phyloP scores from a whole-genome alignment of 2,797 vertebrate species.

The Petrocephalus schoutedeni region DNA sequence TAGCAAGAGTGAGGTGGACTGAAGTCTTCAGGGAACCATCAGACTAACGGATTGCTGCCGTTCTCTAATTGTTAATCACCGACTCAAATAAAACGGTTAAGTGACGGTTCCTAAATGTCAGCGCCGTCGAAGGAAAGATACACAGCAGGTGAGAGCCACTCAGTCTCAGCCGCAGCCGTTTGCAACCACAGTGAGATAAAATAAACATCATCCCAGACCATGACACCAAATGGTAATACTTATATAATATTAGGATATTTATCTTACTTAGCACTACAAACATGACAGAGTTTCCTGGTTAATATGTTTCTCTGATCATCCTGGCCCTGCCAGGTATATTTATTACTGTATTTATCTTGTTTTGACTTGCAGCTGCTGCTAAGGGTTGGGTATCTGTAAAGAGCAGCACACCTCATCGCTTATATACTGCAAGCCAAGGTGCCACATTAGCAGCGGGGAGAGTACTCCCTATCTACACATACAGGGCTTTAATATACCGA shows the following conservation, averaged over 20 bases:
- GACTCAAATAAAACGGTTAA: background rate
- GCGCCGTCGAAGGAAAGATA: background rate
- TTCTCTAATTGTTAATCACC: background rate
- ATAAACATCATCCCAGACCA: background rate
- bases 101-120: background rate
- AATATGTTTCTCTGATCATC: constrained; percentile 2
- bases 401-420: background rate
- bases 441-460: background rate
- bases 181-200: background rate
- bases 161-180: background rate
- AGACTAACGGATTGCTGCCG: background rate
- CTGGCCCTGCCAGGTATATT: background rate
- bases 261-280: background rate
- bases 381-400: background rate
- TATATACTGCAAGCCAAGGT: background rate
- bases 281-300: background rate
- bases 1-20: background rate
- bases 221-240: background rate
- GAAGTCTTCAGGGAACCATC: background rate
- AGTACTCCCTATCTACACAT: background rate
- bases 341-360: constrained; percentile 1
- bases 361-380: background rate
- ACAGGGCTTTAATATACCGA: background rate
- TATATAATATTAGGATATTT: background rate
- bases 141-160: background rate